Base-by-base conservation (phyloP, 1,140 invertebrate genomes). In the Parasteatoda tepidariorum region DNA sequence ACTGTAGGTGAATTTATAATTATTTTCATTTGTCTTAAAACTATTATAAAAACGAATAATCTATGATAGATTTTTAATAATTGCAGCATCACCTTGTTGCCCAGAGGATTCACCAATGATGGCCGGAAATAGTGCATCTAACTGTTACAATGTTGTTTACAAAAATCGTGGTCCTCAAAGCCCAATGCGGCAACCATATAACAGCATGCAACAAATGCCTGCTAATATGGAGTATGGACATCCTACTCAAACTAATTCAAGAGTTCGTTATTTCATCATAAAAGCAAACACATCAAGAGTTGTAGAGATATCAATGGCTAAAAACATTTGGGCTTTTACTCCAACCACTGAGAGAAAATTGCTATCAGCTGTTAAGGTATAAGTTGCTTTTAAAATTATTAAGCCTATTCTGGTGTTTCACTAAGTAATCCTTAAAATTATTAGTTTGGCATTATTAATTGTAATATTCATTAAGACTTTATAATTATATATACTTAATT, bases 281-380 rank as follows among this genome's bases (percentile, higher is more conserved):
- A 91, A 91, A 85, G 90, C 89, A 66, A 89, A 87, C 48, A 89
- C 88, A 75, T 87, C 90, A 22, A 90, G 89, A 84, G 87, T 88
- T 62, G 86, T 92, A 48, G 91, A 91, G 67, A 85, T 88, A 13
- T 91, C 91, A 6, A 83, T 89, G 33, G 88, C 86, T 76, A 89
- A 88, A 64, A 88, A 88, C 18, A 85, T 89, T 1, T 92, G 90
- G 91, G 88, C 89, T n/a, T 90, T 91, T 55, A 88, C 89, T 13
- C 85, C 87, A 18, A 86, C 84, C 13, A 91, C 90, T 74, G 90
- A 91, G 84, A 87, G 88, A 57, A 91, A 90, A 86, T 79, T 91
- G 4, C 86, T 88, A 73, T 89, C 89, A 70, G 88, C 89, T 31
- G 88, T 88, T 71, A 88, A 89, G 89, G 91, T 91, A 86, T 59